These are phyloP conservation scores for Strigamia transsilvanica DNA, from an alignment of 2,888 invertebrate species.

Conservation along the genomic window DNA sequence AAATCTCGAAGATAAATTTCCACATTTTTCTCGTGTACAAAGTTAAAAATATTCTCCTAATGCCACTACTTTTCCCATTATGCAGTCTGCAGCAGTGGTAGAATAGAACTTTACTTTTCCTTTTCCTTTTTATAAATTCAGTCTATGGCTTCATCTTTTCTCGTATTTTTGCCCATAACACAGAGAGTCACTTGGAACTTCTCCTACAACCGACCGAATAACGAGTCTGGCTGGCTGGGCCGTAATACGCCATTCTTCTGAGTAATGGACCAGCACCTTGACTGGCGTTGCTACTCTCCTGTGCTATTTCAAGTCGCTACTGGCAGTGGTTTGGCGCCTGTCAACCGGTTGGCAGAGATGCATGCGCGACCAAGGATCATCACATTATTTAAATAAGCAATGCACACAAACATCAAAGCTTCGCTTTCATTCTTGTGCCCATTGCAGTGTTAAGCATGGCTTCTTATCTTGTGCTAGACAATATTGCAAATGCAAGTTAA, in stretches of 20 bases:
- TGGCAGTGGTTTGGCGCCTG: slow-evolving; percentile 36
- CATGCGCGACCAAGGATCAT: slow-evolving; percentile 38
- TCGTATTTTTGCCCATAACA: slow-evolving; percentile 1
- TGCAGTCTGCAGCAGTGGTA: neutral
- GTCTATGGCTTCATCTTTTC: slow-evolving; percentile 10
- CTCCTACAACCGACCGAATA: slow-evolving; percentile 17
- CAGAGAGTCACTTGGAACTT: slow-evolving; percentile 39
- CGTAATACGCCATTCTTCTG: slow-evolving; percentile 45
- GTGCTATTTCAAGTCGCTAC: neutral
- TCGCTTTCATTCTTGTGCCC: slow-evolving; percentile 21
- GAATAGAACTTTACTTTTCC: neutral
- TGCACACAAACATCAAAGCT: slow-evolving; percentile 37
- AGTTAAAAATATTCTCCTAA: neutral
- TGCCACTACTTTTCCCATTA: neutral
- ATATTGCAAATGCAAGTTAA: slow-evolving; percentile 7
- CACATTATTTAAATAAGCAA: slow-evolving; percentile 33
- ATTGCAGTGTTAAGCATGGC: slow-evolving; percentile 2
- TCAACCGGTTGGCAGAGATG: slow-evolving; percentile 37
- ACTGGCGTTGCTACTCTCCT: slow-evolving; percentile 42
- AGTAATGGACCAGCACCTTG: slow-evolving; percentile 43
- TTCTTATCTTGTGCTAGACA: neutral
- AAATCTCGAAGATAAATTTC: neutral
- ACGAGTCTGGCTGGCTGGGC: slow-evolving; percentile 26
- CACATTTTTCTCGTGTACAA: neutral
- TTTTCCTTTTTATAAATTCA: slow-evolving; percentile 1